Evolutionary conservation across 1,140 invertebrate genomes (phyloP), one percentile per base, ranked within the genome.

Genomic region (Thalassaphorura encarpata): DNA sequence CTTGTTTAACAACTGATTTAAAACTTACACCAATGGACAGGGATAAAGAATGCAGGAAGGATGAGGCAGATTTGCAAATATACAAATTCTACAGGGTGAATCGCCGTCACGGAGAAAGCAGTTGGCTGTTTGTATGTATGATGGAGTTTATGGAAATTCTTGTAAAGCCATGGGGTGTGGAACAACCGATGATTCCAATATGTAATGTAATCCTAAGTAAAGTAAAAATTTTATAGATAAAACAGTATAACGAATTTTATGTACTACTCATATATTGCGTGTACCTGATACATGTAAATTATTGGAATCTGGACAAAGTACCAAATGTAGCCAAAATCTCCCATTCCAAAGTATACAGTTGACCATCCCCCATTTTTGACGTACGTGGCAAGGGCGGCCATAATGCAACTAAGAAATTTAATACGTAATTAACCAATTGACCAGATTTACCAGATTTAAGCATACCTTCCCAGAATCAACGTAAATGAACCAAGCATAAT

Each of bases 101-200:
- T 83, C 3, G 83, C 83, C 1, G 81, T 83, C 0, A 83, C 81
- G 1, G 81, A 83, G 70, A 83, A 85, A 2, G 81, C 80, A 0
- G 83, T 84, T 0, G 83, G 83, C 67, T 83, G 81, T 67, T 83
- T 83, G 70, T 84, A 85, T 58, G 78, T 80, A 70, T 85, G 83
- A 63, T 85, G 83, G 0, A 83, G 69, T 67, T 84, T 84, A 70
- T 86, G 84, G 67, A 85, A 83, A 58, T 77, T 65, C 65, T 80
- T 82, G 74, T 85, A 85, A 19, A 85, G 61, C 62, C 74, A 81
- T 2, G 80, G 82, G 0, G 71, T 77, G 66, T 85, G 84, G 68
- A 82, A 83, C 47, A 81, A 63, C 2, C 83, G 70, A 67, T 85
- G 83, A 24, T 78, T 63, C 69, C 81, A 80, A 67, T 84, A 85